Conservation (phyloP, 2,797 vertebrate species). For the Bryconaethiops microstoma region DNA sequence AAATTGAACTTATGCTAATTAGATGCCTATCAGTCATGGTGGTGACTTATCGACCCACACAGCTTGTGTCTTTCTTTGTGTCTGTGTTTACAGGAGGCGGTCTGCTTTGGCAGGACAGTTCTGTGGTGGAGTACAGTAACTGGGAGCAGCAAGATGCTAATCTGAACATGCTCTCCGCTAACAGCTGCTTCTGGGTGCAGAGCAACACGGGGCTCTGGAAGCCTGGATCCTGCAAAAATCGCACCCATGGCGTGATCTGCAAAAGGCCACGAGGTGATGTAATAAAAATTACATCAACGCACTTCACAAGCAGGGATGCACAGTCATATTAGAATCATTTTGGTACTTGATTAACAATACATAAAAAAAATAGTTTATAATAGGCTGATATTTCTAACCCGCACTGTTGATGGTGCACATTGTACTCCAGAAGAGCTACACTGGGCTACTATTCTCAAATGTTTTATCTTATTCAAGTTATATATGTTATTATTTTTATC, state of each 20-base stretch:
- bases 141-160: constrained; percentile 88
- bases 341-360: no score
- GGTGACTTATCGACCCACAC: not conserved
- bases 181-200: constrained; percentile 98
- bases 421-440: no score
- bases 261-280: constrained; percentile 86
- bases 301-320: not conserved
- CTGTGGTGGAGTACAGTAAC: constrained; percentile 88
- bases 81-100: constrained; percentile 75
- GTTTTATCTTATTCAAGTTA: no score
- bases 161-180: constrained; percentile 90
- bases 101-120: constrained; percentile 89
- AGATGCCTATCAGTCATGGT: not conserved
- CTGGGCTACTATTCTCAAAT: no score
- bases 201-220: constrained; percentile 92
- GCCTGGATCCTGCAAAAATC: constrained; percentile 87
- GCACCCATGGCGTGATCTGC: constrained; percentile 94
- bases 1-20: not conserved
- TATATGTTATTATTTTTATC: not conserved
- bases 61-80: not conserved
- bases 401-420: no score
- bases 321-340: no score
- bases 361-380: no score
- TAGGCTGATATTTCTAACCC: no score
- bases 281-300: not conserved